Evolutionary conservation across 2,113 vertebrate species (phyloP).

Genomic region (Macrotis lagotis): DNA sequence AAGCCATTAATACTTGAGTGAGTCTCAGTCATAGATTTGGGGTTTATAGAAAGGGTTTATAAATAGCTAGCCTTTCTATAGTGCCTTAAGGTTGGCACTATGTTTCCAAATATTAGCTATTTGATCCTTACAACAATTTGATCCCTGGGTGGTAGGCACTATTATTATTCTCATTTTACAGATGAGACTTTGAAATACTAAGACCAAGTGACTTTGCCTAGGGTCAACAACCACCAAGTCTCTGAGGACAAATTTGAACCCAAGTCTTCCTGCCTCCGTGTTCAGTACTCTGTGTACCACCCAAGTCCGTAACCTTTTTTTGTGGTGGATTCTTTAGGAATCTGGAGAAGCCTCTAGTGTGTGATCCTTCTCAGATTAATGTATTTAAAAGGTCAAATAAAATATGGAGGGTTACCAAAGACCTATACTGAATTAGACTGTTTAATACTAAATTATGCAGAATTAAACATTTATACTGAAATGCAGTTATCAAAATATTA

Average conservation of each 20-base stretch:
- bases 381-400: background rate
- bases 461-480: background rate
- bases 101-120: background rate
- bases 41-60: background rate
- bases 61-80: background rate
- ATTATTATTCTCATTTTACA: background rate
- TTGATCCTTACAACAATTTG: background rate
- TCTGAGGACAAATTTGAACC: background rate
- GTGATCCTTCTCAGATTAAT: background rate
- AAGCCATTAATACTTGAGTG: background rate
- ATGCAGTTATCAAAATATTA: background rate
- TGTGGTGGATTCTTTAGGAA: background rate
- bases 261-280: background rate
- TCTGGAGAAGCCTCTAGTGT: background rate
- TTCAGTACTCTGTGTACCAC: background rate
- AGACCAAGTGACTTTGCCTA: background rate
- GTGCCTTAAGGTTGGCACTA: background rate
- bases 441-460: background rate
- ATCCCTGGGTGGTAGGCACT: background rate
- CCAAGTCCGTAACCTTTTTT: background rate
- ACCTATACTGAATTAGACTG: background rate
- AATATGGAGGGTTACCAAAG: background rate
- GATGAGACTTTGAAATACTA: background rate
- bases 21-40: background rate
- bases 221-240: background rate